Conservation (phyloP, 2,113 vertebrate species). For the Ciconia stormi region DNA sequence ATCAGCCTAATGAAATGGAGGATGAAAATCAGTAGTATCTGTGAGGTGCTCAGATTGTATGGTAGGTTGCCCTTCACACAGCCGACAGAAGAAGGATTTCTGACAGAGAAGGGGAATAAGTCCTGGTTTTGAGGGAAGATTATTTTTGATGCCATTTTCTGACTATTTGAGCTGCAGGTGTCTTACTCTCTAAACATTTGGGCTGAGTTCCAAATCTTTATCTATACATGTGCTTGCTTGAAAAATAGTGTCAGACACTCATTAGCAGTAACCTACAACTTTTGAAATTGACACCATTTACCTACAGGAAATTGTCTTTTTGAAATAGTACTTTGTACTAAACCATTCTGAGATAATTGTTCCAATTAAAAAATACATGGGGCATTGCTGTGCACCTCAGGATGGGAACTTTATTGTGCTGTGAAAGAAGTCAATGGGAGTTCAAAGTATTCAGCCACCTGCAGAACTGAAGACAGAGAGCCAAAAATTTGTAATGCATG, state of each 20-base stretch:
- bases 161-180: neutral
- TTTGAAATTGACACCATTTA: slow-evolving; percentile 47
- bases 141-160: neutral
- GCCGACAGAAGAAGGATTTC: neutral
- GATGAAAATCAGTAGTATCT: neutral
- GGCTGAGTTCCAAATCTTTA: slow-evolving; percentile 34
- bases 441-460: slow-evolving; percentile 52
- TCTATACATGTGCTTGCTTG: neutral
- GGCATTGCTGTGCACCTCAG: slow-evolving; percentile 37
- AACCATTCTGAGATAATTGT: slow-evolving; percentile 55
- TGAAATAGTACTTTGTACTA: slow-evolving; percentile 3
- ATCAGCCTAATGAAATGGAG: neutral
- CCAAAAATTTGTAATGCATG: slow-evolving; percentile 26
- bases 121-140: neutral
- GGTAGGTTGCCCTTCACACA: neutral
- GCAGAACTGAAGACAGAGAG: slow-evolving; percentile 35
- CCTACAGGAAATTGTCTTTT: slow-evolving; percentile 57
- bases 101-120: neutral
- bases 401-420: slow-evolving; percentile 36
- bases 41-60: neutral
- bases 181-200: slow-evolving; percentile 6
- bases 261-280: slow-evolving; percentile 50
- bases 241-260: slow-evolving; percentile 49
- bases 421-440: slow-evolving; percentile 46
- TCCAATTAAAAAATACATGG: slow-evolving; percentile 53